These are phyloP conservation scores for Spodoptera picta DNA, from an alignment of 2,888 invertebrate genomes.

Conservation along the genomic window DNA sequence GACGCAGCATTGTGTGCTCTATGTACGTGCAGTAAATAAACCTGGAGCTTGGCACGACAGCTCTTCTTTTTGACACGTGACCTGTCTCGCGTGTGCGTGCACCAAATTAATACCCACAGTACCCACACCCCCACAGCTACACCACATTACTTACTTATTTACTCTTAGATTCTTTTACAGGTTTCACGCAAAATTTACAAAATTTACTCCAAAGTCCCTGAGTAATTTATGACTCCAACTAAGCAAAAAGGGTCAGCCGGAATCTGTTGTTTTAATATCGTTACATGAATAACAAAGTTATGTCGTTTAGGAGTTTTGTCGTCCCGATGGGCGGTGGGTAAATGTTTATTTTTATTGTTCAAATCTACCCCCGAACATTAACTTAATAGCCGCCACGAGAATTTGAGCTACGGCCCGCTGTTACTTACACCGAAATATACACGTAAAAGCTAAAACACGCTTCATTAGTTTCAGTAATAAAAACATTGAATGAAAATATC, in stretches of 20 bases:
- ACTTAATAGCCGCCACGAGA: slow-evolving; percentile 79
- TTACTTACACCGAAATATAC: slow-evolving; percentile 62
- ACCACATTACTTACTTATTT: slow-evolving; percentile 18
- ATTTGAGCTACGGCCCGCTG: slow-evolving; percentile 68
- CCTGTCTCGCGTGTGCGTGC: slow-evolving; percentile 33
- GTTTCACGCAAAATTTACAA: slow-evolving; percentile 18
- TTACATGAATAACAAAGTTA: slow-evolving; percentile 76
- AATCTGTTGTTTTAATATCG: slow-evolving; percentile 73
- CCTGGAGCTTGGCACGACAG: slow-evolving; percentile 18
- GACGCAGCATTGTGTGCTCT: slow-evolving; percentile 34
- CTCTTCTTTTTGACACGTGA: slow-evolving; percentile 30
- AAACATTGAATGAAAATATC: slow-evolving; percentile 8
- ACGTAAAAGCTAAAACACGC: slow-evolving; percentile 7
- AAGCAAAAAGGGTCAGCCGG: slow-evolving; percentile 61
- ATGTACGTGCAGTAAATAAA: slow-evolving; percentile 38
- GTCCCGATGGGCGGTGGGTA: slow-evolving; percentile 69
- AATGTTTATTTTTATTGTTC: slow-evolving; percentile 84
- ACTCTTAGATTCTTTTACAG: slow-evolving; percentile 16
- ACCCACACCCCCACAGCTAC: slow-evolving; percentile 7
- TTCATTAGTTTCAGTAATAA: slow-evolving; percentile 7
- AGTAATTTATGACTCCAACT: slow-evolving; percentile 59
- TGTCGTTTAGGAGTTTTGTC: slow-evolving; percentile 75
- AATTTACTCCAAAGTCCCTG: slow-evolving; percentile 21
- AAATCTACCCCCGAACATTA: slow-evolving; percentile 80
- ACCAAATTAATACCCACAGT: slow-evolving; percentile 41